These are phyloP conservation scores for Leptoteleia sp. DNA, from an alignment of 1,140 invertebrate genomes.

Conservation along the genomic window DNA sequence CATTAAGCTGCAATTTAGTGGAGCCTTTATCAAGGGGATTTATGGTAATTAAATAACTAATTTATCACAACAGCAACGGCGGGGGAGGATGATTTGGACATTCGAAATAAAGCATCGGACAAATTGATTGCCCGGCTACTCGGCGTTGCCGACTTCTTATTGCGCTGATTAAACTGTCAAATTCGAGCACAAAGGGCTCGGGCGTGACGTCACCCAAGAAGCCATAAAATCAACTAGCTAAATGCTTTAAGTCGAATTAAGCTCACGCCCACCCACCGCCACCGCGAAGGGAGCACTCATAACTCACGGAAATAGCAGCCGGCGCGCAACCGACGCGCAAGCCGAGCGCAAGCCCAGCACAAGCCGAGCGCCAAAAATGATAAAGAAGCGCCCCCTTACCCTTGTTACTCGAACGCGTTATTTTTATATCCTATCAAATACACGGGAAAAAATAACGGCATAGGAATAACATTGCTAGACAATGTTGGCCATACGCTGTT, in stretches of 20 bases:
- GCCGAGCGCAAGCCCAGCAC: no score
- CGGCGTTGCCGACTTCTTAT: conserved; percentile 33
- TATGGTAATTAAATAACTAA: conserved; percentile 47
- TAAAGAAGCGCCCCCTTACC: conserved; percentile 37
- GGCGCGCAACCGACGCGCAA: conserved; percentile 44
- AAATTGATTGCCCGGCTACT: conserved; percentile 43
- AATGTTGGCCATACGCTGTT: no score
- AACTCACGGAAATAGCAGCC: conserved; percentile 75
- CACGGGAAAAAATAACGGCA: no score
- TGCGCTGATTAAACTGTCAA: conserved; percentile 62
- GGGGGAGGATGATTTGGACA: conserved; percentile 11
- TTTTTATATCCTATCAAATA: conserved; percentile 41
- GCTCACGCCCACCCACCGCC: conserved; percentile 69
- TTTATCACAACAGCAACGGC: conserved; percentile 42
- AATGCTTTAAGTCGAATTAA: conserved; percentile 76
- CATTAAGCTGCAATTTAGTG: conserved; percentile 20
- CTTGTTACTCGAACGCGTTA: conserved; percentile 42
- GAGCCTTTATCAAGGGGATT: conserved; percentile 22
- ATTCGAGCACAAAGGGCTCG: conserved; percentile 56
- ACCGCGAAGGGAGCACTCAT: conserved; percentile 55
- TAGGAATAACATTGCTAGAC: no score
- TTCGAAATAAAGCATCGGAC: conserved; percentile 37
- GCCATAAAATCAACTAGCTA: conserved; percentile 72
- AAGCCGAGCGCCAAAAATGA: conserved; percentile 38
- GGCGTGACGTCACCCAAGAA: conserved; percentile 70